Percentiles rank a stretch among this genome's conserved stretches.
These are phyloP conservation scores for Fulmarus glacialis DNA, from an alignment of 2,113 vertebrate species.

Conservation along the genomic window DNA sequence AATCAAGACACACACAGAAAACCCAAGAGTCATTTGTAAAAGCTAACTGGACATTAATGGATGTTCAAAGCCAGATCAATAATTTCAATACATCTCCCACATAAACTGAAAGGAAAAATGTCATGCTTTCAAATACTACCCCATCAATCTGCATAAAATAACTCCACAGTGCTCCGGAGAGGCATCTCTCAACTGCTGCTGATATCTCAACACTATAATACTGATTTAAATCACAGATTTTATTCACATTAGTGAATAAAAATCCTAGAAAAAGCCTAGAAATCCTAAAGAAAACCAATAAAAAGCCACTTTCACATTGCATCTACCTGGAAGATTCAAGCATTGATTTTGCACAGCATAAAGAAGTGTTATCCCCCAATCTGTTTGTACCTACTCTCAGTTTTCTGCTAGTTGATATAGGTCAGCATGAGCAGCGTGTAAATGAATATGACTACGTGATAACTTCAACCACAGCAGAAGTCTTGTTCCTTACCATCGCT, in stretches of 20 bases:
- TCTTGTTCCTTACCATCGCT: neutral
- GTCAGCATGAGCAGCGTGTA: neutral
- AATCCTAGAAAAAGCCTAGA: neutral
- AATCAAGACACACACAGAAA: neutral
- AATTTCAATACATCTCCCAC: neutral
- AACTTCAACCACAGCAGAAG: neutral
- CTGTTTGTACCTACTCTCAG: neutral
- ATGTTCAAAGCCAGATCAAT: neutral
- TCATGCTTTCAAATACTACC: neutral
- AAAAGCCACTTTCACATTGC: neutral
- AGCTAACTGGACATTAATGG: neutral
- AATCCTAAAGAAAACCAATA: neutral
- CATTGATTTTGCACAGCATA: neutral
- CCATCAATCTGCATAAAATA: neutral
- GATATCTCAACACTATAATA: neutral
- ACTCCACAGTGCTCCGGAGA: neutral
- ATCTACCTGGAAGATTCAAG: neutral
- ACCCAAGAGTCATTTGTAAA: neutral
- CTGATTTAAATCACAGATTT: neutral
- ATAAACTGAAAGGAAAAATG: neutral
- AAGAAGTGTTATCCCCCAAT: neutral
- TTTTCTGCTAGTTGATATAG: neutral
- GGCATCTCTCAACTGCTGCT: neutral
- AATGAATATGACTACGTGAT: neutral
- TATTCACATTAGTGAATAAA: neutral